Evolutionary conservation across 2,888 invertebrate species (phyloP).

Genomic region (Meloe dianella): DNA sequence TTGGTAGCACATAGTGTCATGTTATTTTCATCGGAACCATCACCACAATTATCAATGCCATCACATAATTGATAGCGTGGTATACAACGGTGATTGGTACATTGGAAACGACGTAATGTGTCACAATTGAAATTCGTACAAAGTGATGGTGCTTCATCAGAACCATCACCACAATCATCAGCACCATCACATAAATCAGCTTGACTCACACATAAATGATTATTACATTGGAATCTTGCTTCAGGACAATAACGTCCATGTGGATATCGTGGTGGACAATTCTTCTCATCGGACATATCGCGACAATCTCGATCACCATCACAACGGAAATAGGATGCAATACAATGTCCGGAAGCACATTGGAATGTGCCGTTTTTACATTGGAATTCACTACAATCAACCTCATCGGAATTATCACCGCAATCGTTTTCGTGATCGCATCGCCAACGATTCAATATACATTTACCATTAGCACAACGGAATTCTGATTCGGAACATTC

Average conservation of each 20-base stretch:
- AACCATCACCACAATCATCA: conserved; percentile 91
- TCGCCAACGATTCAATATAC: conserved; percentile 90
- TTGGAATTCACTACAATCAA: conserved; percentile 79
- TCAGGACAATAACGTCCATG: conserved; percentile 88
- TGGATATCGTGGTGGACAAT: conserved; percentile 88
- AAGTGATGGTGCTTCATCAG: conserved; percentile 82
- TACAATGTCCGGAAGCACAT: conserved; percentile 91
- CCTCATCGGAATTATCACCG: conserved; percentile 91
- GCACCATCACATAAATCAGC: conserved; percentile 91
- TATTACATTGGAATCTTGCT: conserved; percentile 88
- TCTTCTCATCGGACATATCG: conserved; percentile 88
- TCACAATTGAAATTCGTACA: conserved; percentile 89
- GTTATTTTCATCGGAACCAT: conserved; percentile 95
- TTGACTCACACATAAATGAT: conserved; percentile 89
- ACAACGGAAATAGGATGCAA: conserved; percentile 85
- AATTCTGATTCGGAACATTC: conserved; percentile 95
- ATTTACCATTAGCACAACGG: conserved; percentile 83
- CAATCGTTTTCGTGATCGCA: conserved; percentile 98
- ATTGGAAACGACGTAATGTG: conserved; percentile 83
- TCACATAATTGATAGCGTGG: conserved; percentile 87
- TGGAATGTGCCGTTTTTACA: conserved; percentile 93
- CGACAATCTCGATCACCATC: conserved; percentile 89
- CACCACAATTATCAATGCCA: conserved; percentile 90
- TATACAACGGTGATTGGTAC: conserved; percentile 86
- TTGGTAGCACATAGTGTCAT: conserved; percentile 85